Conservation (phyloP, 53 echinoderm and acorn worm species). For the Echinometra lucunter region DNA sequence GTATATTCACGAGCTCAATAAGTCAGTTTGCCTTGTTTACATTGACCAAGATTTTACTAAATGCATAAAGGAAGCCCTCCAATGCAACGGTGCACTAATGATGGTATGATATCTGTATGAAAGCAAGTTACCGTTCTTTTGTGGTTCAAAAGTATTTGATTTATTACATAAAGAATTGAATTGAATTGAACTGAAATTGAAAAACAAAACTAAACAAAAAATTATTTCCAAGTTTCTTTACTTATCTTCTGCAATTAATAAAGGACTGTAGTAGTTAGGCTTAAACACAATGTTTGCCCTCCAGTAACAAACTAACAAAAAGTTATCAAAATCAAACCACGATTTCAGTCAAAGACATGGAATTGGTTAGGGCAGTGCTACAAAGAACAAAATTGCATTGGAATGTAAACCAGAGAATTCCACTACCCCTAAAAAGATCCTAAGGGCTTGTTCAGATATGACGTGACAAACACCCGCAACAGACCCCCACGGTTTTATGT, state of each 20-base stretch:
- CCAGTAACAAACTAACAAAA: background rate
- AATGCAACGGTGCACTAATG: background rate
- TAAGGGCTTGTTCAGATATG: background rate
- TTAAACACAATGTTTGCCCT: no score
- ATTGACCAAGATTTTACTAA: background rate
- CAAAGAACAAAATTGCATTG: background rate
- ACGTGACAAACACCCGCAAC: no score
- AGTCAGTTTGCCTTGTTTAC: background rate
- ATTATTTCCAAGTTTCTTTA: no score
- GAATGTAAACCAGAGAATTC: background rate
- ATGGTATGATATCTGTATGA: no score
- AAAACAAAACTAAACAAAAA: no score
- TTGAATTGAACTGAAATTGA: no score
- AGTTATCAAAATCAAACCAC: background rate
- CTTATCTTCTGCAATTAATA: no score
- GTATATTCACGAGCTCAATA: background rate
- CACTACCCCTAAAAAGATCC: background rate
- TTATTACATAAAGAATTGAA: no score
- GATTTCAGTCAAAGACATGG: background rate
- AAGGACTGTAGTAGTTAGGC: no score
- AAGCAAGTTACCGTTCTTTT: no score
- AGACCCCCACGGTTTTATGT: no score
- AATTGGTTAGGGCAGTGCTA: background rate
- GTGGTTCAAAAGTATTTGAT: no score
- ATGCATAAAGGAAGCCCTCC: background rate